Percentiles rank a stretch among this genome's conserved stretches.
Evolutionary conservation across 2,888 invertebrate species (phyloP).

Genomic region (Leptopterna dolabrata): DNA sequence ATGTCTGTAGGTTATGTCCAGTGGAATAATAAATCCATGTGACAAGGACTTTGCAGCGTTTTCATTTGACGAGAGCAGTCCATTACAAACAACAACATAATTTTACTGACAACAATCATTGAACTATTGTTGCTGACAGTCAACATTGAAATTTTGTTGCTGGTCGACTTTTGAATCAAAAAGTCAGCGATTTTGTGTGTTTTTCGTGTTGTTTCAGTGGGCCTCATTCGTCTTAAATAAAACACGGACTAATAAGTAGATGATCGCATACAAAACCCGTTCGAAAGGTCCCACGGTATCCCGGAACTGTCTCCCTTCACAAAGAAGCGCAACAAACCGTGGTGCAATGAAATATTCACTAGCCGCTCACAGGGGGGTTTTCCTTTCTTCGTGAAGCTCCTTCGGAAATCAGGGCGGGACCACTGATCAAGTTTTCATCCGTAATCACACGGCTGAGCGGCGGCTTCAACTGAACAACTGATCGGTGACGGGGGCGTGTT

Average conservation of each 20-base stretch:
- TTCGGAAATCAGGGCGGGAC: conserved; percentile 37
- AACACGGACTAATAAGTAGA: not conserved
- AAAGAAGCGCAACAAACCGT: not conserved
- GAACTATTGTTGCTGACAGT: no score
- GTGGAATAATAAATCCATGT: no score
- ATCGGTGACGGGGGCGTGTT: not conserved
- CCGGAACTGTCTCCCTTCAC: not conserved
- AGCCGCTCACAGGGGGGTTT: not conserved
- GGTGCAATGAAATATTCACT: conserved; percentile 16
- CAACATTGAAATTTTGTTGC: no score
- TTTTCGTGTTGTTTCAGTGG: no score
- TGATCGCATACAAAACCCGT: not conserved
- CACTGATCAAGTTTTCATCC: conserved; percentile 39
- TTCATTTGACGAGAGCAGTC: no score
- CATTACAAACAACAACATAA: no score
- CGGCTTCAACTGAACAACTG: not conserved
- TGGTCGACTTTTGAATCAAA: no score
- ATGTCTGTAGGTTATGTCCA: no score
- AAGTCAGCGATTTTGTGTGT: no score
- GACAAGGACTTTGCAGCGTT: no score
- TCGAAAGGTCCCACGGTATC: not conserved
- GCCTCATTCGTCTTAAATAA: no score
- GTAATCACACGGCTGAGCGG: conserved; percentile 26
- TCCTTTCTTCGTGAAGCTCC: not conserved
- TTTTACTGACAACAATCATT: no score